A percentile compares a stretch with the other conserved stretches of the same genome.
phyloP scores from a whole-genome alignment of 2,797 vertebrate genomes.

The Micromesistius poutassou region DNA sequence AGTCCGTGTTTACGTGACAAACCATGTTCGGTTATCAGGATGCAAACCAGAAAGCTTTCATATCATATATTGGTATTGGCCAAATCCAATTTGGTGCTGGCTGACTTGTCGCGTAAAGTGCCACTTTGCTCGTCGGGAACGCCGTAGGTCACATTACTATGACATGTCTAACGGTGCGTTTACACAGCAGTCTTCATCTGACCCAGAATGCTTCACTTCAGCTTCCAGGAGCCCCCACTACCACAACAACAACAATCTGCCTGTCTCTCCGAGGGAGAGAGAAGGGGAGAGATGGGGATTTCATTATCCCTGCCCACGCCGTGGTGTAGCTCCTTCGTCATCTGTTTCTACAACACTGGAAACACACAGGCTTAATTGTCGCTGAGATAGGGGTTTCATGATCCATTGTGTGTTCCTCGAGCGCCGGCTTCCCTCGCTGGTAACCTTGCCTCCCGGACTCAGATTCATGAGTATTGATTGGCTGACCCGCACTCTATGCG shows the following conservation, averaged over 20 bases:
- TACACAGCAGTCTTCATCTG: background rate
- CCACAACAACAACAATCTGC: background rate
- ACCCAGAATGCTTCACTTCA: slow-evolving; percentile 4
- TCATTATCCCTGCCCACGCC: slow-evolving; percentile 4
- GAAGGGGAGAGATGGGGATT: background rate
- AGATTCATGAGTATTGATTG: slow-evolving; percentile 62
- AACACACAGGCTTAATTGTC: slow-evolving; percentile 37
- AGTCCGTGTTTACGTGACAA: background rate
- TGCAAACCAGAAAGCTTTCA: background rate
- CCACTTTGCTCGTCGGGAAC: background rate
- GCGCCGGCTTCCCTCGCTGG: background rate
- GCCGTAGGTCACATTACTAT: background rate
- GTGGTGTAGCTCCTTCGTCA: background rate
- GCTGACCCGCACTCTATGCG: slow-evolving; percentile 32
- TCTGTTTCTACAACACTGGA: slow-evolving; percentile 9
- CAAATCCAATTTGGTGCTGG: background rate
- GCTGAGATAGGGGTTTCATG: slow-evolving; percentile 11
- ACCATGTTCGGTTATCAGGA: background rate
- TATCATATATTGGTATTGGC: background rate
- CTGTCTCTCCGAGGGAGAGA: background rate
- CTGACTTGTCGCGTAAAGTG: background rate
- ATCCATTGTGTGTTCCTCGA: background rate
- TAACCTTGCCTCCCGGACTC: slow-evolving; percentile 43
- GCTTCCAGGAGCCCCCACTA: background rate
- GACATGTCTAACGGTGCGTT: background rate